Evolutionary conservation across 2,797 vertebrate genomes (phyloP), one percentile per base, ranked within the genome.

Genomic region (Scolopax rusticola): DNA sequence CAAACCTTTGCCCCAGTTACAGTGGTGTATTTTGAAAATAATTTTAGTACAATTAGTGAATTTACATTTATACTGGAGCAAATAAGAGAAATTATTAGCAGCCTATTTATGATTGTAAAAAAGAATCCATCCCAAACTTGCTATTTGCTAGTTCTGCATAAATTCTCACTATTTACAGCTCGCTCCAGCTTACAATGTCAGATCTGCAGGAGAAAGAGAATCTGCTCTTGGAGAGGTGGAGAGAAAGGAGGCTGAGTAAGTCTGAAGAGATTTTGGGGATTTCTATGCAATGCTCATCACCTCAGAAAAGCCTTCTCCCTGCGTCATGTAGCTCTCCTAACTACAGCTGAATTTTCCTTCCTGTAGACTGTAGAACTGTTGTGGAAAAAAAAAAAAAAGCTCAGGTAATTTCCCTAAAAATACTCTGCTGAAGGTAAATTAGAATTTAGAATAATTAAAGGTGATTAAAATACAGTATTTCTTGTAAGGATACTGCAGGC

Each of bases 311-410:
- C 6, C 3, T 53, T 36, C 38, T 83, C 9, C 11, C 43, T 81
- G 50, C 1, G 0, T 51, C 1, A 0, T 43, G 27, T 54, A 47
- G 4, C 23, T 69, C 24, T 89, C 9, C 71, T 47, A 36, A 38
- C 7, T 13, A 54, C 43, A 70, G 23, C 5, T n/a, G 50, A 57
- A 57, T 64, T 80, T 38, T 64, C n/a, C 30, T 75, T 80, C 19
- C 53, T 3, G 2, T 69, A 45, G 27, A 60, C 5, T 70, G 21
- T 32, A 60, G 43, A 68, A 78, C 3, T 20, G 10, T 12, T 60
- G 21, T 43, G 14, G 14, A 21, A 12, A 8, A 3, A 3, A 2
- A 8, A 4, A 3, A 2, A 45, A 78, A 53, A 56, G 2, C 8
- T 36, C 38, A 47, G 6, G 33, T 50, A 67, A 67, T 86, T 84